Conservation (phyloP, 2,888 invertebrate genomes). For the Griposia aprilina region DNA sequence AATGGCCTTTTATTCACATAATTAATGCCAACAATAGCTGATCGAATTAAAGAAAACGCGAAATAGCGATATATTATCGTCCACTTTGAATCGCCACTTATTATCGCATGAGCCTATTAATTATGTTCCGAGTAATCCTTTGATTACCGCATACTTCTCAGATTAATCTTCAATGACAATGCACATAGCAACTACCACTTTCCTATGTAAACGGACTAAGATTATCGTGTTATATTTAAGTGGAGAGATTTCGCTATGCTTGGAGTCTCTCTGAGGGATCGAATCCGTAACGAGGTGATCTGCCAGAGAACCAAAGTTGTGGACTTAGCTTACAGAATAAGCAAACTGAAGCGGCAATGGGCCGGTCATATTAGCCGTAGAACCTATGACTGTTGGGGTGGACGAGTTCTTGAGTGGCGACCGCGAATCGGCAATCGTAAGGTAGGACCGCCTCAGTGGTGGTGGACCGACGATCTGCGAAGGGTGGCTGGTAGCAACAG, state of each 20-base stretch:
- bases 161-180: slow-evolving; percentile 37
- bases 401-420: too few relatives aligned
- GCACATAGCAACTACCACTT: slow-evolving; percentile 29
- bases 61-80: slow-evolving; percentile 55
- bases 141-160: slow-evolving; percentile 5
- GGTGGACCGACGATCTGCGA: too few relatives aligned
- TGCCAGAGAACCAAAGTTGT: too few relatives aligned
- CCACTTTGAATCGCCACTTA: slow-evolving; percentile 24
- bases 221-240: slow-evolving; percentile 18
- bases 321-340: too few relatives aligned
- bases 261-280: too few relatives aligned
- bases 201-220: slow-evolving; percentile 44
- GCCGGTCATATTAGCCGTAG: too few relatives aligned
- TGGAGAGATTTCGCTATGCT: slow-evolving; percentile 5
- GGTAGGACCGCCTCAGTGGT: too few relatives aligned
- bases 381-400: too few relatives aligned
- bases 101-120: slow-evolving; percentile 21
- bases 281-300: too few relatives aligned
- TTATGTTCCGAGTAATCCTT: slow-evolving; percentile 45
- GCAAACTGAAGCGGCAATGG: too few relatives aligned
- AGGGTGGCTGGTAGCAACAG: too few relatives aligned
- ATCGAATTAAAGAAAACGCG: slow-evolving; percentile 50
- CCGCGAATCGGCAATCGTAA: too few relatives aligned
- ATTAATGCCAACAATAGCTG: slow-evolving; percentile 50
- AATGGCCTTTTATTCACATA: slow-evolving; percentile 23